These are phyloP conservation scores for Cantharis lateralis DNA, from an alignment of 2,888 invertebrate genomes.

Conservation along the genomic window DNA sequence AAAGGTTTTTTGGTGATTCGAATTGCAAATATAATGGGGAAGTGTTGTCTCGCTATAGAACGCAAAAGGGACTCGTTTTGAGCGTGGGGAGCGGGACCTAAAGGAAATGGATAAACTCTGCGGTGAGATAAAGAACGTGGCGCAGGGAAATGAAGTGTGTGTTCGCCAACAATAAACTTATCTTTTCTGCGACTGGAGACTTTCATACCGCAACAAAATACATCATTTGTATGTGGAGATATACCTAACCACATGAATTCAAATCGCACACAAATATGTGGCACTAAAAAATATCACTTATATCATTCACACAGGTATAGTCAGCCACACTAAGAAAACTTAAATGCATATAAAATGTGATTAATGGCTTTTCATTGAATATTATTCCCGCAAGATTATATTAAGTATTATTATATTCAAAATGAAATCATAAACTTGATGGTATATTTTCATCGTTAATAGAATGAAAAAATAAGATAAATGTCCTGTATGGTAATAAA, in stretches of 20 bases:
- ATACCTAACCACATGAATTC: constrained; percentile 52
- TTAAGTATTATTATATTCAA: neutral
- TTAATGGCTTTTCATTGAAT: constrained; percentile 44
- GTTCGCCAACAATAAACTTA: constrained; percentile 56
- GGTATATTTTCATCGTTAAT: neutral
- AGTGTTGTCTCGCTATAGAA: constrained; percentile 44
- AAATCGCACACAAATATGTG: constrained; percentile 45
- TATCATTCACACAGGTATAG: constrained; percentile 36
- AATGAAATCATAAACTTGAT: neutral
- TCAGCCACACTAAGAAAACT: constrained; percentile 41
- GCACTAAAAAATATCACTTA: constrained; percentile 33
- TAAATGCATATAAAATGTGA: constrained; percentile 39
- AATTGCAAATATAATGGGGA: constrained; percentile 51
- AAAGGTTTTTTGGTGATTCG: constrained; percentile 44
- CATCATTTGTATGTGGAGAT: constrained; percentile 56
- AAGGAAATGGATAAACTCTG: constrained; percentile 56
- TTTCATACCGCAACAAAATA: constrained; percentile 52
- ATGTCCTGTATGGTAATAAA: neutral
- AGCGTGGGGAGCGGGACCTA: constrained; percentile 43
- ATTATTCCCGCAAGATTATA: constrained; percentile 5
- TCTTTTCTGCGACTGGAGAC: constrained; percentile 54
- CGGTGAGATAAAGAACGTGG: constrained; percentile 54
- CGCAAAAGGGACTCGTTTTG: constrained; percentile 20
- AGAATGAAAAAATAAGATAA: neutral
- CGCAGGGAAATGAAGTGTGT: constrained; percentile 55